phyloP scores from a whole-genome alignment of 2,888 invertebrate genomes.

The Ommatoiulus sabulosus region DNA sequence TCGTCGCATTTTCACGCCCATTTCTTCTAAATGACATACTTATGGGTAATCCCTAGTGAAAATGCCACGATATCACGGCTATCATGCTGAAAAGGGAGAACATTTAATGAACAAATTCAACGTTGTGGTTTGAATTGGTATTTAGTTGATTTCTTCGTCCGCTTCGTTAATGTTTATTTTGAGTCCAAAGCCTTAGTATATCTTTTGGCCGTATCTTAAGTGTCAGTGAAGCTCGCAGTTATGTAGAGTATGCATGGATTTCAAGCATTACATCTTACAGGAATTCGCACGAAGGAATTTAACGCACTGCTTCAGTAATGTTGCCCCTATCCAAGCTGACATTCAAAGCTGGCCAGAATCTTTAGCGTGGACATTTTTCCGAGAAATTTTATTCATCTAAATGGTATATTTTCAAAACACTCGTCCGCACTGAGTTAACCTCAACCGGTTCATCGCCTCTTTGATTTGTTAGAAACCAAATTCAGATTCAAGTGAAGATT shows the following conservation, averaged over 20 bases:
- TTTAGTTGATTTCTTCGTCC: neutral
- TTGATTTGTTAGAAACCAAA: too few relatives aligned
- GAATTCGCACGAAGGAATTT: conserved; percentile 6
- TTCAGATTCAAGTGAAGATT: too few relatives aligned
- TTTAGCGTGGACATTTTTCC: neutral
- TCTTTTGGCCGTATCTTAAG: neutral
- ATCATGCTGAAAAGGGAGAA: neutral
- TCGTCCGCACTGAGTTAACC: neutral
- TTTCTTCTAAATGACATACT: too few relatives aligned
- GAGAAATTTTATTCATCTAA: neutral
- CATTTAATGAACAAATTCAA: neutral
- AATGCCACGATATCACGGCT: neutral
- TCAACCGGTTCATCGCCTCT: too few relatives aligned
- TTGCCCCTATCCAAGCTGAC: neutral
- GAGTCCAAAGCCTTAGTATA: neutral
- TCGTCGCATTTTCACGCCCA: too few relatives aligned
- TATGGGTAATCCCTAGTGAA: neutral
- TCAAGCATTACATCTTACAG: neutral
- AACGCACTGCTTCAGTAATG: neutral
- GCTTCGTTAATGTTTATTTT: conserved; percentile 9
- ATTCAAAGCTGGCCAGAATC: neutral
- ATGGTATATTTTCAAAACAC: neutral
- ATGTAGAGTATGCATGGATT: conserved; percentile 26
- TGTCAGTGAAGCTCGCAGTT: neutral
- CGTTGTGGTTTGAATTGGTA: neutral